Base-by-base conservation (phyloP, 2,113 vertebrate species). In the Malurus alboscapulatus region DNA sequence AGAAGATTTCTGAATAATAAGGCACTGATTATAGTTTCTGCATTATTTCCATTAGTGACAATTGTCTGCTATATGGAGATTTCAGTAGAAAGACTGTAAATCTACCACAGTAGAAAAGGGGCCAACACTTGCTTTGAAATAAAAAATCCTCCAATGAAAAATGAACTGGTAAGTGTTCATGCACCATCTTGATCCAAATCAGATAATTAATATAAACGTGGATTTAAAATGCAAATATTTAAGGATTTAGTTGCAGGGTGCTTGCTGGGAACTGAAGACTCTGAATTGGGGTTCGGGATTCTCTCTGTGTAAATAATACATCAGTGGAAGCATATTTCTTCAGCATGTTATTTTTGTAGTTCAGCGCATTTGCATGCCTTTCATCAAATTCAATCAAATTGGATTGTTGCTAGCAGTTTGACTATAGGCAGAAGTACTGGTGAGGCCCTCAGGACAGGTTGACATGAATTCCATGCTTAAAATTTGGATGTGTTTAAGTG, bases 1-100 rank as follows among this genome's bases (percentile, higher is more conserved):
- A 76, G 93, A 71, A 69, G 22, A 26, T 73, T 96, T 71, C 26
- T 91, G 63, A 86, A 76, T 84, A 86, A 80, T 76, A n/a, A 92
- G 75, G 17, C 40, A 67, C 40, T 91, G 84, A 73, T 80, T 92
- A 87, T 81, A 80, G 40, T 83, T 85, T 78, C 48, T 69, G 30
- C 27, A n/a, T 77, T 92, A 80, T 87, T 87, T 91, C 36, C 7
- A 40, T 34, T 78, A 50, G 50, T 25, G 32, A 83, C 54, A 63
- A 65, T 66, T 75, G 36, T 73, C n/a, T 80, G 61, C 51, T 88
- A 12, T 14, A 53, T 34, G 25, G 67, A 61, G 40, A 45, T 51
- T 86, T 80, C 58, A 34, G 36, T 3, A 83, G 53, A 84, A 92
- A 78, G 54, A 34, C 21, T 42, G 9, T 25, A 76, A 80, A 67